Base-by-base conservation (phyloP, 2,888 invertebrate genomes). In the Smittia sp. region DNA sequence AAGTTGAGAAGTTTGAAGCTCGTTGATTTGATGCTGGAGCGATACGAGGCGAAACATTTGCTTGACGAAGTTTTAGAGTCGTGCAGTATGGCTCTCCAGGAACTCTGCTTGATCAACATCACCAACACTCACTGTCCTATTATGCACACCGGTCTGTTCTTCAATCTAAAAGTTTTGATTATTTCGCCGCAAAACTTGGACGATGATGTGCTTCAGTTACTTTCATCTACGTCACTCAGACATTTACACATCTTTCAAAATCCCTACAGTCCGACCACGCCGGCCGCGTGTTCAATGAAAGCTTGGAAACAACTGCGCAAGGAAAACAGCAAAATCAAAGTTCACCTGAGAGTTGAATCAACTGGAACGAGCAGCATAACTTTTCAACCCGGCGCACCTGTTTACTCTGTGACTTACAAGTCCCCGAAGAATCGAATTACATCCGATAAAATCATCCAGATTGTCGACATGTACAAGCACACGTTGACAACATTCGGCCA, bases 191-290 rank as follows among this genome's bases (percentile, higher is more conserved):
- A 92, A 82, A 92, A 90, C 80, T 82, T 93, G 66, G 88, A 90
- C 62, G 89, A 90, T 75, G 91, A 92, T 78, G 84, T 90, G 0
- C 79, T 92, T 20, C 84, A 88, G 75, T 81, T 91, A 63, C 79
- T 92, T 54, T 88, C 88, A n/a, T 80, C 82, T 1, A 87, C 86
- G 1, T 85, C 84, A 76, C 78, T 93, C 73, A 82, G 83, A 74
- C 88, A 92, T 78, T 81, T 93, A 75, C 88, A 91, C 79, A 86
- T 93, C 70, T 80, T 90, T 15, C 92, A 93, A 81, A 93, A 92
- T 79, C 83, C 85, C 63, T 89, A 88, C 76, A 87, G 89, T 24
- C 87, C 89, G 0, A 83, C 84, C 70, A 85, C 86, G 65, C 78
- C 83, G 0, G 83, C 81, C 75, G 80, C 86, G 75, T 86, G 87